Percentiles rank a stretch among this genome's conserved stretches.
Conservation (phyloP, 37 sponge, comb jelly and placozoan species). For the Ephydatia muelleri region DNA sequence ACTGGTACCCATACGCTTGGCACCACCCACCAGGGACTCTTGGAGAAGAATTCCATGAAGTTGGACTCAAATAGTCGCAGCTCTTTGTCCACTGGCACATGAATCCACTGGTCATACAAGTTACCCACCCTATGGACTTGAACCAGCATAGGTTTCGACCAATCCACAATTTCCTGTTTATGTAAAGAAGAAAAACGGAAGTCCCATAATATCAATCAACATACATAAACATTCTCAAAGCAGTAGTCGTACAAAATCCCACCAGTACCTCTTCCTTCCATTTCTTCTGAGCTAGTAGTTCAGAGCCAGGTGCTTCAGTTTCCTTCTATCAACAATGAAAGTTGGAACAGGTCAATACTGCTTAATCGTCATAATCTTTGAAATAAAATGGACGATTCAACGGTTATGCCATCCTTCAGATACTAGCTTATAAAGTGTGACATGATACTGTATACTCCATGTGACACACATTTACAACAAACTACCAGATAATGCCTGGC, state of each 20-base stretch:
- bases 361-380: no score
- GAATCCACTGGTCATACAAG: slow-evolving; percentile 58
- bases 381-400: no score
- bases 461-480: no score
- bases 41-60: slow-evolving; percentile 41
- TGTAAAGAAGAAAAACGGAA: neutral
- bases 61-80: slow-evolving; percentile 48
- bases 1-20: slow-evolving; percentile 60
- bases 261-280: neutral
- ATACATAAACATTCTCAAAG: no score
- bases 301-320: neutral
- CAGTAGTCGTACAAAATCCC: neutral
- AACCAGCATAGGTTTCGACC: slow-evolving; percentile 39
- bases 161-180: slow-evolving; percentile 51
- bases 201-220: no score
- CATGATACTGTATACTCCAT: no score
- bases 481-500: no score
- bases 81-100: slow-evolving; percentile 43
- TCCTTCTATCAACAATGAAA: neutral
- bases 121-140: slow-evolving; percentile 50
- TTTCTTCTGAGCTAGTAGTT: neutral
- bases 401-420: no score
- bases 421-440: no score
- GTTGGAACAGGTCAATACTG: no score
- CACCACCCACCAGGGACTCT: slow-evolving; percentile 61